These are phyloP conservation scores for Lasioglossum vierecki DNA, from an alignment of 2,888 invertebrate species.

Conservation along the genomic window DNA sequence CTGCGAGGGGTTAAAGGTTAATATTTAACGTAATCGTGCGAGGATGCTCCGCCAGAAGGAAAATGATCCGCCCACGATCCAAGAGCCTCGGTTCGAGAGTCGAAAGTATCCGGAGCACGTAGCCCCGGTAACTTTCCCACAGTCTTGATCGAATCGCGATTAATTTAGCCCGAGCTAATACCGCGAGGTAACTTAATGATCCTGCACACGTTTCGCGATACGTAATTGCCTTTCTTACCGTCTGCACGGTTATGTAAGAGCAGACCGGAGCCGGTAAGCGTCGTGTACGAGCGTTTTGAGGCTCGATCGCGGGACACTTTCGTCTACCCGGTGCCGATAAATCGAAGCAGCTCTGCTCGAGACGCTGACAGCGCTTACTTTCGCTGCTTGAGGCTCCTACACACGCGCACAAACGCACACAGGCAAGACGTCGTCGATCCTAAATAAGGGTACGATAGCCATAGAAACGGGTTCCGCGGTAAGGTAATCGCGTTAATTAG, in stretches of 20 bases:
- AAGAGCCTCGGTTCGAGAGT: neutral
- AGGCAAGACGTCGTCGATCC: slow-evolving; percentile 33
- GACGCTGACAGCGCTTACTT: slow-evolving; percentile 62
- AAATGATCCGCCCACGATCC: neutral
- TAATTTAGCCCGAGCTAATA: slow-evolving; percentile 52
- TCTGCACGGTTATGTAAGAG: slow-evolving; percentile 51
- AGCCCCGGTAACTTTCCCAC: slow-evolving; percentile 57
- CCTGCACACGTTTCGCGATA: slow-evolving; percentile 25
- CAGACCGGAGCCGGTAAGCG: slow-evolving; percentile 19
- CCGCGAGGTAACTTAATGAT: slow-evolving; percentile 48
- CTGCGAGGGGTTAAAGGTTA: neutral
- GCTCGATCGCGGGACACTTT: slow-evolving; percentile 42
- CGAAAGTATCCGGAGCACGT: slow-evolving; percentile 22
- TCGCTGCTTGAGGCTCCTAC: slow-evolving; percentile 69
- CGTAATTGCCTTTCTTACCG: slow-evolving; percentile 56
- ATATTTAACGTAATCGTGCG: neutral
- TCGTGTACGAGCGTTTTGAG: slow-evolving; percentile 29
- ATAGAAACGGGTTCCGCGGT: slow-evolving; percentile 59
- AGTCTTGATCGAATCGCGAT: slow-evolving; percentile 55
- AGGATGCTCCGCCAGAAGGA: neutral
- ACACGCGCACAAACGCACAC: neutral
- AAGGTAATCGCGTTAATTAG: slow-evolving; percentile 68
- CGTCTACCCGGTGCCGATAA: slow-evolving; percentile 28
- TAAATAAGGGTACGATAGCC: slow-evolving; percentile 64
- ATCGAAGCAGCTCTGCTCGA: slow-evolving; percentile 28